Percentiles rank a stretch among this genome's conserved stretches.
phyloP scores from a whole-genome alignment of 1,140 invertebrate species.

The Caenorhabditis elegans region DNA sequence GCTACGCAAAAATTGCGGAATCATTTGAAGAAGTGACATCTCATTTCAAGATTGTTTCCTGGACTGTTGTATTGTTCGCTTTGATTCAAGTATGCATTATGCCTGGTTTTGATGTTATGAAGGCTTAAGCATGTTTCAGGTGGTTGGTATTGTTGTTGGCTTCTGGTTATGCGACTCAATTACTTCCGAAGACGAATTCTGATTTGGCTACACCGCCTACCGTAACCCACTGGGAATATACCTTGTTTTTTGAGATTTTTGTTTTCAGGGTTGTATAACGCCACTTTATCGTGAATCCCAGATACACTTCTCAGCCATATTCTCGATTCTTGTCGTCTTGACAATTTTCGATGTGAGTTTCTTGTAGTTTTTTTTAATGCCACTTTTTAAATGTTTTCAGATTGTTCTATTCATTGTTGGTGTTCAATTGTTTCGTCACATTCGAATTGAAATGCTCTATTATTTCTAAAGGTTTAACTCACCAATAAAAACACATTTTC shows the following conservation, averaged over 20 bases:
- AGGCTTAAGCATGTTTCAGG: conserved; percentile 47
- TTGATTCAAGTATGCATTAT: conserved; percentile 56
- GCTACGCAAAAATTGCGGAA: conserved; percentile 59
- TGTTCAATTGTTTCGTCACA: conserved; percentile 32
- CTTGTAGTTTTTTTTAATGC: neutral
- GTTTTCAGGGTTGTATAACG: conserved; percentile 18
- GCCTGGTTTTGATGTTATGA: neutral
- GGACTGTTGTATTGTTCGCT: conserved; percentile 62
- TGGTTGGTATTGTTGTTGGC: conserved; percentile 63
- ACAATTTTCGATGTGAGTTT: conserved; percentile 15
- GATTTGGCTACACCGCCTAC: neutral
- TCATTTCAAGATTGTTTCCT: conserved; percentile 63
- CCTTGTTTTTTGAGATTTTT: neutral
- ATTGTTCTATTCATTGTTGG: neutral
- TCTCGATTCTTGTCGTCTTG: conserved; percentile 25
- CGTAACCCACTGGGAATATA: neutral
- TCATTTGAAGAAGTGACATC: conserved; percentile 55
- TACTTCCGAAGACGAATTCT: conserved; percentile 52
- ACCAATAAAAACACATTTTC: neutral
- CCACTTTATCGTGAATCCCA: conserved; percentile 30
- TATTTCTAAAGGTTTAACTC: conserved; percentile 34
- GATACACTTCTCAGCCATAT: conserved; percentile 38
- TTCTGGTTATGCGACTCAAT: conserved; percentile 66
- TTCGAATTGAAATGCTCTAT: conserved; percentile 42
- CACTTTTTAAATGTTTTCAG: conserved; percentile 30